These are phyloP conservation scores for Arvicanthis niloticus DNA, from an alignment of 2,113 vertebrate genomes.

Conservation along the genomic window DNA sequence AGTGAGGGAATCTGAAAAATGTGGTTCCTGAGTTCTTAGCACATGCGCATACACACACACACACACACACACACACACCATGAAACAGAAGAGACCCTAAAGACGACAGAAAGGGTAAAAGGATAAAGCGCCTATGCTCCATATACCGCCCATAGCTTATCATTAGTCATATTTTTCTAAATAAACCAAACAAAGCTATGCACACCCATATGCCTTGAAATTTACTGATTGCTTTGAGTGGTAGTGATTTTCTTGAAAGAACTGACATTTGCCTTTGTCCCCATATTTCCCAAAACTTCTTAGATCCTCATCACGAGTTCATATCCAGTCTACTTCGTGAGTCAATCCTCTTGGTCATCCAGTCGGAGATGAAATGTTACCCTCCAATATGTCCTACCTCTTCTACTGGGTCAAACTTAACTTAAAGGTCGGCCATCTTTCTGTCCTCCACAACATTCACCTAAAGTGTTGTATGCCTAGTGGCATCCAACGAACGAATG, in stretches of 20 bases:
- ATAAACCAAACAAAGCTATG: background rate
- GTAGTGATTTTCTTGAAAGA: background rate
- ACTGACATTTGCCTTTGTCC: background rate
- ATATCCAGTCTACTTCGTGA: background rate
- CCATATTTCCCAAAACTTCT: background rate
- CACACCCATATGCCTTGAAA: background rate
- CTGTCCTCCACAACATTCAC: background rate
- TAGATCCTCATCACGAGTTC: background rate
- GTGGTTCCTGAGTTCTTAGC: background rate
- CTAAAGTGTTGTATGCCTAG: background rate
- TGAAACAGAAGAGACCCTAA: background rate
- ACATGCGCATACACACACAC: too few relatives aligned
- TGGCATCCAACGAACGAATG: background rate
- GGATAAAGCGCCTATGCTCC: background rate
- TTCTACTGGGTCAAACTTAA: background rate
- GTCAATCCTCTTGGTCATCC: background rate
- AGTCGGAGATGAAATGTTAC: background rate
- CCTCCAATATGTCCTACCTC: background rate
- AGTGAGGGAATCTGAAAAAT: background rate
- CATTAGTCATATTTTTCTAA: background rate
- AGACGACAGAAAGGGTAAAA: background rate
- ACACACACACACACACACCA: too few relatives aligned
- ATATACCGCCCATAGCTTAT: background rate
- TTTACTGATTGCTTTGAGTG: background rate
- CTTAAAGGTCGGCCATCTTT: background rate